Percentiles rank a stretch among this genome's conserved stretches.
These are phyloP conservation scores for Lanistes nyassanus DNA, from an alignment of 1,140 invertebrate genomes.

Conservation along the genomic window DNA sequence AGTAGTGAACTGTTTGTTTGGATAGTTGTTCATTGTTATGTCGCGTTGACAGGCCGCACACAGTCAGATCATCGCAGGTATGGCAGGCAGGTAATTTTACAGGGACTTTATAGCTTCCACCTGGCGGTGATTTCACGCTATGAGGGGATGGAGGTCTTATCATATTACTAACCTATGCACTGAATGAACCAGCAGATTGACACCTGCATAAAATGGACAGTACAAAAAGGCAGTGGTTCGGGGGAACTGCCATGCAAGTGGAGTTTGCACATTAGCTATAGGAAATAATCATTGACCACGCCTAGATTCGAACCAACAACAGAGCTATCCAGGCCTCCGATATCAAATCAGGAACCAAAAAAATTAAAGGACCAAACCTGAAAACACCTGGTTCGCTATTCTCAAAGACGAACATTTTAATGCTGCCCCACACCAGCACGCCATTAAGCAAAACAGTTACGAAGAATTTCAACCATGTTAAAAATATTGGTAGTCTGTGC, in stretches of 20 bases:
- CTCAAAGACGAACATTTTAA: background rate
- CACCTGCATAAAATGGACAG: no score
- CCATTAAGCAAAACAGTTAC: background rate
- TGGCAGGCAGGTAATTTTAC: background rate
- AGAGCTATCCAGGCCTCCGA: no score
- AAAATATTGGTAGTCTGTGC: background rate
- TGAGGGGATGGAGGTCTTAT: slow-evolving; percentile 5
- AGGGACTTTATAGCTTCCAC: background rate
- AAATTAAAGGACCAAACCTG: no score
- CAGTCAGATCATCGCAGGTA: background rate
- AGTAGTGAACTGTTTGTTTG: background rate
- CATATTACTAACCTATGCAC: background rate
- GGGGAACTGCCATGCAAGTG: no score
- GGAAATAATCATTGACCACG: no score
- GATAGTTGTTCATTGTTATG: background rate
- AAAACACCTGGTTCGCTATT: no score
- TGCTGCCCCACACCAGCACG: background rate
- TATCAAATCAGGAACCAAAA: no score
- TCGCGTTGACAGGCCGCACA: background rate
- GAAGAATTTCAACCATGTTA: background rate
- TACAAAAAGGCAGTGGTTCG: no score
- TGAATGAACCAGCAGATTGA: no score
- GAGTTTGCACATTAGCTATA: no score
- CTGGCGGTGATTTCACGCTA: no score
- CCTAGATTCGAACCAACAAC: no score